Evolutionary conservation across 1,140 invertebrate species (phyloP).

Genomic region (Periplaneta americana): DNA sequence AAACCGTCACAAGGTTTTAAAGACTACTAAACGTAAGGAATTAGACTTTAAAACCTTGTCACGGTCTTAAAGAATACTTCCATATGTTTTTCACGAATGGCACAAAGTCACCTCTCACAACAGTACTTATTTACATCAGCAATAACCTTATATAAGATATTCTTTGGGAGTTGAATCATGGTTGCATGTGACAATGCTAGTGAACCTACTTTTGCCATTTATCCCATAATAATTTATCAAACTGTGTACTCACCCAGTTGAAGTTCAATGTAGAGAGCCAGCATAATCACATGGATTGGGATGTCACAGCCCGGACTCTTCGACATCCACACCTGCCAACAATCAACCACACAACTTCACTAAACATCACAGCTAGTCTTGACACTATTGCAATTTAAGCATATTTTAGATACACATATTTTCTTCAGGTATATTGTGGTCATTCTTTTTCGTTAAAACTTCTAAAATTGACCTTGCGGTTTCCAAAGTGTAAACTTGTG

Average conservation of each 20-base stretch:
- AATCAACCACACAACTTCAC: not conserved
- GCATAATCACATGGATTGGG: constrained; percentile 64
- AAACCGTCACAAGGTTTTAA: too few relatives aligned
- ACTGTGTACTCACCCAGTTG: constrained; percentile 50
- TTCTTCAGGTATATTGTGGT: too few relatives aligned
- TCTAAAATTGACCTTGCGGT: too few relatives aligned
- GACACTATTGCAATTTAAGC: not conserved
- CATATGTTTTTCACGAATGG: too few relatives aligned
- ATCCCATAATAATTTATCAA: constrained; percentile 18
- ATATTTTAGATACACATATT: not conserved
- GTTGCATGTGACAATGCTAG: not conserved
- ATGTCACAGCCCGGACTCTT: constrained; percentile 51
- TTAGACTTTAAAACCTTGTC: too few relatives aligned
- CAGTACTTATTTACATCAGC: too few relatives aligned
- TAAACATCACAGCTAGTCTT: not conserved
- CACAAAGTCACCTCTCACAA: too few relatives aligned
- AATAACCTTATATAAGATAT: too few relatives aligned
- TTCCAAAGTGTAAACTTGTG: too few relatives aligned
- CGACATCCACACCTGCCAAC: constrained; percentile 49
- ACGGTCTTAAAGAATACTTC: not conserved
- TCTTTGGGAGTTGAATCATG: too few relatives aligned
- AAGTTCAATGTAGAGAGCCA: constrained; percentile 67
- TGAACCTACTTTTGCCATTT: not conserved
- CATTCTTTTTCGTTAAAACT: too few relatives aligned
- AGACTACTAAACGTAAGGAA: too few relatives aligned